Evolutionary conservation across 1,140 invertebrate species (phyloP).

Genomic region (Oryzaephilus surinamensis): DNA sequence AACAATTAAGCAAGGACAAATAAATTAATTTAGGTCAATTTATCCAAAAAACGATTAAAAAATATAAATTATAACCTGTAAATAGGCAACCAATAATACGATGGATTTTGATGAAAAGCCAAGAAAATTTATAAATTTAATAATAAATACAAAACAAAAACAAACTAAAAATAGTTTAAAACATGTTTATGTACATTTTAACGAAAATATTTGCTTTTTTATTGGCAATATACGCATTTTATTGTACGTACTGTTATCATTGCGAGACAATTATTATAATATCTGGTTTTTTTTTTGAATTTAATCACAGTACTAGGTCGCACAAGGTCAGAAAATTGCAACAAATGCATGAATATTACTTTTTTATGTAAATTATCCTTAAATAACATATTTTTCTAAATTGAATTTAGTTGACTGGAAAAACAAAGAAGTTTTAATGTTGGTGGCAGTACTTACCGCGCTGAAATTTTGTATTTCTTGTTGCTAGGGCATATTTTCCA

Average conservation of each 20-base stretch:
- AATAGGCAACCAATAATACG: no score
- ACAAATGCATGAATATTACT: background rate
- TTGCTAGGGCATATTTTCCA: conserved; percentile 28
- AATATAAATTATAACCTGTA: no score
- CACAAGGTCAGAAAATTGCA: background rate
- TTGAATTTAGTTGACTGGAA: background rate
- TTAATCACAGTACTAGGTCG: conserved; percentile 1
- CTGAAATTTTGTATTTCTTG: conserved; percentile 26
- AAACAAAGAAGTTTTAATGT: background rate
- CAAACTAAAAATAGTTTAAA: no score
- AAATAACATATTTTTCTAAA: background rate
- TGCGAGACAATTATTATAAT: no score
- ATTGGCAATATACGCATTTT: no score
- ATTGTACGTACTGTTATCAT: no score
- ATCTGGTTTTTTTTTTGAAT: background rate
- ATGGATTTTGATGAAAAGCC: no score
- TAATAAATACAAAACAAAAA: no score
- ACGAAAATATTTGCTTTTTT: no score
- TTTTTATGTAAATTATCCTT: background rate
- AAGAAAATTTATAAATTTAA: no score
- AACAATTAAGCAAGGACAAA: background rate
- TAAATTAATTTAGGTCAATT: background rate
- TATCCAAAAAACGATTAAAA: background rate
- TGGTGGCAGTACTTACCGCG: conserved; percentile 20
- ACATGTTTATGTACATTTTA: no score